phyloP scores from a whole-genome alignment of 92 coral and sea anemone genomes.

The Zoanthus sociatus region DNA sequence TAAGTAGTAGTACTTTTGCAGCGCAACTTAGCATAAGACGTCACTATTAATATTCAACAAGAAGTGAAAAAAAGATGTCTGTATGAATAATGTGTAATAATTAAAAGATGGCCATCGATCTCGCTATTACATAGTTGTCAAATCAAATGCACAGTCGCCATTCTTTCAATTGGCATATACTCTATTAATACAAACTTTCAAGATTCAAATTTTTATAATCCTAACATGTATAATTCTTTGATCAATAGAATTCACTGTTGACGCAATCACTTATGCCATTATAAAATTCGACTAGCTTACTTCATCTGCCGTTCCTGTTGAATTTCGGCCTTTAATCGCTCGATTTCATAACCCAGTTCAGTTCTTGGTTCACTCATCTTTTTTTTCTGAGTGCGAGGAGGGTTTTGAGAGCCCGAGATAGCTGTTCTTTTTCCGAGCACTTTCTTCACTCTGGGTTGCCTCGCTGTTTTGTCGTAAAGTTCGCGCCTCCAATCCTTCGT shows the following conservation, averaged over 20 bases:
- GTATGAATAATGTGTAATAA: no score
- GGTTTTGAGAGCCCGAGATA: conserved; percentile 57
- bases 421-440: conserved; percentile 54
- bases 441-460: conserved; percentile 47
- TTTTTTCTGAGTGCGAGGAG: conserved; percentile 65
- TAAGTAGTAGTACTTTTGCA: background rate
- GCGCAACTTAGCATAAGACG: background rate
- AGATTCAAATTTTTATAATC: background rate
- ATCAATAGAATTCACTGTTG: background rate
- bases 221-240: background rate
- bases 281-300: conserved; percentile 53
- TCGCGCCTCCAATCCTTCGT: conserved; percentile 44
- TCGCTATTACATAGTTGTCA: background rate
- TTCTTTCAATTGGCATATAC: background rate
- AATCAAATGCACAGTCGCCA: background rate
- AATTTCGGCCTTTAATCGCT: conserved; percentile 91
- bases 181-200: background rate
- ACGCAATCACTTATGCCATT: background rate
- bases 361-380: conserved; percentile 78
- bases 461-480: conserved; percentile 32
- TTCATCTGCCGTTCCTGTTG: conserved; percentile 99
- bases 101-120: background rate
- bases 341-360: conserved; percentile 94
- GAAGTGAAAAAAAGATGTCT: background rate
- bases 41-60: background rate